Conservation (phyloP, 92 coral and sea anemone species). For the Anthopleura xanthogrammica region DNA sequence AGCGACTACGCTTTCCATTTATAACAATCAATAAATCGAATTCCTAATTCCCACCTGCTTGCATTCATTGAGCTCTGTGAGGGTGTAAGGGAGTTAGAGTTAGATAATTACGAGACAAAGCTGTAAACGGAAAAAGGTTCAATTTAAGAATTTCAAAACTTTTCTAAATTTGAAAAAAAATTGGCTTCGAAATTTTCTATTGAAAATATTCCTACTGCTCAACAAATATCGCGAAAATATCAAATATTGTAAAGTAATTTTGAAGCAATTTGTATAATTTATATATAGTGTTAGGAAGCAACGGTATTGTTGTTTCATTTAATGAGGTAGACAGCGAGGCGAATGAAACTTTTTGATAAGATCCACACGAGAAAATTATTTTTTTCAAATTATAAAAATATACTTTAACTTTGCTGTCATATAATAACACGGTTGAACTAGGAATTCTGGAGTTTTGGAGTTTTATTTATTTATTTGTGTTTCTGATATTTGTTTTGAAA, state of each 20-base stretch:
- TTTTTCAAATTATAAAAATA: neutral
- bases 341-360: neutral
- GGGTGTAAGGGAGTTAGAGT: neutral
- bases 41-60: slow-evolving; percentile 6
- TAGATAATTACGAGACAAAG: neutral
- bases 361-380: neutral
- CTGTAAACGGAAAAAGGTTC: neutral
- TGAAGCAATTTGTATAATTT: neutral
- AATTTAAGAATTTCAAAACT: neutral
- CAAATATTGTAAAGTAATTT: neutral
- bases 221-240: neutral
- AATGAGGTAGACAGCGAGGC: neutral
- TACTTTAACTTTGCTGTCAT: no score
- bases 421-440: no score
- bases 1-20: neutral
- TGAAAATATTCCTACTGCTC: neutral
- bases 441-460: no score
- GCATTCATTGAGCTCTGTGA: neutral
- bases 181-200: neutral
- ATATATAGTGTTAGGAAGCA: neutral
- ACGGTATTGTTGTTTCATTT: neutral
- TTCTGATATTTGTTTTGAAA: neutral
- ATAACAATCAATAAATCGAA: neutral
- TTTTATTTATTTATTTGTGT: no score
- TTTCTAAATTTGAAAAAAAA: neutral